Evolutionary conservation across 2,888 invertebrate species (phyloP), one percentile per base, ranked within the genome.

Genomic region (Andrena hattorfiana): DNA sequence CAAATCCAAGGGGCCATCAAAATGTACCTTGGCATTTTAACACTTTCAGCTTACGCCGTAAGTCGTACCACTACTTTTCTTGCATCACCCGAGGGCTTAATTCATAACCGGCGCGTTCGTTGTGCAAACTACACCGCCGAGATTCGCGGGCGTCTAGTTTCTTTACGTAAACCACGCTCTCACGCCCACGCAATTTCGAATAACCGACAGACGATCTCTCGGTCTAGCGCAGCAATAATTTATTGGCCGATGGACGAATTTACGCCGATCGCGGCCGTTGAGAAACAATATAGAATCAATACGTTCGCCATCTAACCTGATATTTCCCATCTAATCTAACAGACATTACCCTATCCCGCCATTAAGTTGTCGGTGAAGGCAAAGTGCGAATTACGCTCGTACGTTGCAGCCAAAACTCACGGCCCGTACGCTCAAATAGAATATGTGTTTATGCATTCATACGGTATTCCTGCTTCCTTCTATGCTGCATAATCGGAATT

Each of bases 71-170:
- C 48, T 71, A 77, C 60, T 60, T 72, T 77, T 67, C 66, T 66
- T n/a, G 60, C 72, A 62, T 72, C 62, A 77, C 72, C 77, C 72
- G 60, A 4, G 72, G 72, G 77, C 51, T 77, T 73, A 66, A 77
- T 77, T 72, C 72, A 51, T 72, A 72, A 77, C 70, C 56, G 0
- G 35, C 3, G 48, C n/a, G 49, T 77, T 66, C 66, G 63, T 64
- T 60, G 35, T 23, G 66, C 59, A 60, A 77, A 77, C 77, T 77
- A 64, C 71, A 71, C 77, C 71, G 48, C 6, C 23, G 77, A 77
- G 77, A 64, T 77, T 64, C 56, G 42, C 56, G 13, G 13, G n/a
- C 56, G 26, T 35, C 49, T 23, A 26, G 49, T 51, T 62, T 73
- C 56, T 66, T 66, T 66, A 66, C 66, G 66, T 13, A 75, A 75